Conservation (phyloP, 2,888 invertebrate species). For the Drosophila kanekoi region DNA sequence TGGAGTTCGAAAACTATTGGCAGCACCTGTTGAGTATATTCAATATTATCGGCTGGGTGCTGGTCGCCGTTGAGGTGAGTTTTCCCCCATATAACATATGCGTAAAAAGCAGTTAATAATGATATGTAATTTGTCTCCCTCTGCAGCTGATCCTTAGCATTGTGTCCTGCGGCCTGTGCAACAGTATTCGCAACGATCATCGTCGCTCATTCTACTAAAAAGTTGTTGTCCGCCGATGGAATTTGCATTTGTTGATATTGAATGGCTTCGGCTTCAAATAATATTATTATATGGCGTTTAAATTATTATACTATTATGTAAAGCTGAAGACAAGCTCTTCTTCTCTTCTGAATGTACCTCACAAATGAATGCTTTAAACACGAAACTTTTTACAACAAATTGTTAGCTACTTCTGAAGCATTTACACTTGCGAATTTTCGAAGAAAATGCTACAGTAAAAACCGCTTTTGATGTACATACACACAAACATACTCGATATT, state of each 20-base stretch:
- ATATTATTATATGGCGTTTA: conserved; percentile 17
- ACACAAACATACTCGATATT: conserved; percentile 16
- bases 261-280: conserved; percentile 36
- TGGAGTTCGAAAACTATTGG: conserved; percentile 80
- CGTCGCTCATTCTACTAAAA: conserved; percentile 89
- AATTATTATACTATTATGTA: conserved; percentile 32
- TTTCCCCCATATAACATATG: not conserved
- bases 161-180: conserved; percentile 93
- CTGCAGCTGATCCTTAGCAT: conserved; percentile 88
- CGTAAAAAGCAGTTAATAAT: not conserved
- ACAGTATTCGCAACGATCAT: conserved; percentile 93
- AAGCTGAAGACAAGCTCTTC: conserved; percentile 4
- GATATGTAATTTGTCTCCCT: not conserved
- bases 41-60: conserved; percentile 70
- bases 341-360: conserved; percentile 12
- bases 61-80: conserved; percentile 75
- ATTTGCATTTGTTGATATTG: conserved; percentile 47
- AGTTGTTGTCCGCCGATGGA: not conserved
- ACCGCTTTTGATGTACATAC: conserved; percentile 25
- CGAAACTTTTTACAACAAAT: not conserved
- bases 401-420: conserved; percentile 9
- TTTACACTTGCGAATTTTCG: conserved; percentile 8
- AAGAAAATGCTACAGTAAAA: conserved; percentile 1
- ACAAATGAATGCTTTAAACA: conserved; percentile 6
- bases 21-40: conserved; percentile 61